A percentile compares a stretch with the other conserved stretches of the same genome.
Evolutionary conservation across 2,797 vertebrate species (phyloP).

Genomic region (Heliangelus exortis): DNA sequence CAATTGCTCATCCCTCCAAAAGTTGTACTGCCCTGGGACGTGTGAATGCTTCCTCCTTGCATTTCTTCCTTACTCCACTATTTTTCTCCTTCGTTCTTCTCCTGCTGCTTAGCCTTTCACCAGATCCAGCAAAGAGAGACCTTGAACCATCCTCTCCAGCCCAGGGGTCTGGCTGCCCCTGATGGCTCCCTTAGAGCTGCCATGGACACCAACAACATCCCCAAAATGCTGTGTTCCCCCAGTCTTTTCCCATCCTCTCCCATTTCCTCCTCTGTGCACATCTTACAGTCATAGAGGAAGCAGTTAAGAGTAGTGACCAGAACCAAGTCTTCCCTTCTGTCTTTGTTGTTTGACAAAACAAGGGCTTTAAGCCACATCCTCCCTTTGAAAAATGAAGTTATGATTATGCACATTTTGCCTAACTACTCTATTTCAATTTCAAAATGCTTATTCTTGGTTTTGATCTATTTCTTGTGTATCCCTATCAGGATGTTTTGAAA

Average conservation of each 20-base stretch:
- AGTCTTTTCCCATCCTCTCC: not conserved
- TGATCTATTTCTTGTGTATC: constrained; percentile 18
- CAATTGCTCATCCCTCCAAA: rapidly evolving
- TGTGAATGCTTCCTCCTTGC: not conserved
- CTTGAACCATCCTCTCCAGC: no score
- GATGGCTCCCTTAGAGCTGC: not conserved
- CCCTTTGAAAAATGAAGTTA: not conserved
- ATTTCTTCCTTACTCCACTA: not conserved
- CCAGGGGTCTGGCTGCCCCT: not conserved
- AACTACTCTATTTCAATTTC: not conserved
- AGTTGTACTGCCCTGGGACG: not conserved
- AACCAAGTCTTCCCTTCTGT: constrained; percentile 14
- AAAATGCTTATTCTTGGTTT: not conserved
- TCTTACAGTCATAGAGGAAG: constrained; percentile 4
- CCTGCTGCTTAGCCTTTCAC: not conserved
- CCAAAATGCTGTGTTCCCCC: not conserved
- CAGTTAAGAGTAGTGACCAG: not conserved
- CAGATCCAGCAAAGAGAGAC: not conserved
- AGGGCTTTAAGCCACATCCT: constrained; percentile 16
- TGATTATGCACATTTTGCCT: not conserved
- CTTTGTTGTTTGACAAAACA: constrained; percentile 8
- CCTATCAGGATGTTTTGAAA: not conserved
- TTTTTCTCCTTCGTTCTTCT: not conserved
- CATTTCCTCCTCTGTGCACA: not conserved
- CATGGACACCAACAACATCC: not conserved